Percentiles rank a stretch among this genome's conserved stretches.
Evolutionary conservation across 2,797 vertebrate species (phyloP).

Genomic region (Anableps anableps): DNA sequence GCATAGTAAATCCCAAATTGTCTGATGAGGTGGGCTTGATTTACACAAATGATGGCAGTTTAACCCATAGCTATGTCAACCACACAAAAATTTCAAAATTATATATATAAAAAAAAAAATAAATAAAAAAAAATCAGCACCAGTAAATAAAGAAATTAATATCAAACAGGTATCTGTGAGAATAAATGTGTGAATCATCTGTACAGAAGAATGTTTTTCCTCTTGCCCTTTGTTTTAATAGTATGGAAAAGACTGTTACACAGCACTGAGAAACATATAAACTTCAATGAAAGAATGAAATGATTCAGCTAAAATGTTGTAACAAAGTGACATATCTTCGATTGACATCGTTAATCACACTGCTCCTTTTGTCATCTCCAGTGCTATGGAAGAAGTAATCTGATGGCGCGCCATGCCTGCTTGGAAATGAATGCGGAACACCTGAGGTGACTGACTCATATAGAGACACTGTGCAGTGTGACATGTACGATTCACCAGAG

Average conservation of each 20-base stretch:
- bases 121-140: neutral
- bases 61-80: neutral
- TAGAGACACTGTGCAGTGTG: slow-evolving; percentile 63
- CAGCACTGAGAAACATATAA: slow-evolving; percentile 18
- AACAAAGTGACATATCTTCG: slow-evolving; percentile 32
- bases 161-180: neutral
- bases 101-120: too few species aligned
- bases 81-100: neutral
- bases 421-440: slow-evolving; percentile 72
- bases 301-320: slow-evolving; percentile 10
- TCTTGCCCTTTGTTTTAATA: neutral
- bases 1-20: neutral
- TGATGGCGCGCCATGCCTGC: slow-evolving; percentile 47
- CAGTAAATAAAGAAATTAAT: neutral
- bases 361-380: slow-evolving; percentile 46
- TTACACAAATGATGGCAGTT: neutral
- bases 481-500: slow-evolving; percentile 72
- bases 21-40: neutral
- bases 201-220: neutral
- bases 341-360: slow-evolving; percentile 55
- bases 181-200: neutral
- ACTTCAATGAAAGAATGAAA: slow-evolving; percentile 19
- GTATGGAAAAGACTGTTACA: slow-evolving; percentile 15
- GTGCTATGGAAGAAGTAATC: slow-evolving; percentile 65
- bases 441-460: slow-evolving; percentile 75